Base-by-base conservation (phyloP, 2,888 invertebrate genomes). In the Troides aeacus region DNA sequence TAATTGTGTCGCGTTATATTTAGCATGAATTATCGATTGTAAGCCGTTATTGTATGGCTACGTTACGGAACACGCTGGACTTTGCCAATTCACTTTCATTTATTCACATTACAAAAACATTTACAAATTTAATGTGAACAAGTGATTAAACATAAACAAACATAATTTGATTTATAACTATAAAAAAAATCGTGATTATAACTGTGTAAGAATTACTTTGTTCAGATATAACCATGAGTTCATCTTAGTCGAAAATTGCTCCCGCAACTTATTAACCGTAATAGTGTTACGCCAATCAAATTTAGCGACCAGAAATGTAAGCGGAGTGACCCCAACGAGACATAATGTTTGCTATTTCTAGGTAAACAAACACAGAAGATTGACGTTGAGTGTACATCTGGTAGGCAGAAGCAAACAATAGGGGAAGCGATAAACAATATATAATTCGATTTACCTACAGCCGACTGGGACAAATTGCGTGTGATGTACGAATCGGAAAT, bases 21-120 rank as follows among this genome's bases (percentile, higher is more conserved):
- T 88, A 90, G 88, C 89, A 88, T 92, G 91, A 92, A 87, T 92
- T 92, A 92, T 92, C 91, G 90, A 87, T 89, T 87, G 86, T 89
- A 86, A 87, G 18, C 84, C 81, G 85, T 84, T 85, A 87, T 88
- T 89, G 80, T 84, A 73, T 53, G 24, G 1, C 6, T 42, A n/a
- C 23, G 59, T 30, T 50, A 46, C 24, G 30, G 50, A 65, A 59
- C 46, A 23, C 5, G n/a, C 7, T 42, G 64, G n/a, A 65, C 8
- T 21, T 24, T 63, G 17, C 2, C 24, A 57, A 63, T 59, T 57
- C 1, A 10, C 57, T 21, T 53, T 17, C 10, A 18, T n/a, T 53
- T 57, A 12, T 12, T 50, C 18, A 50, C 50, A 15, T 7, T 39
- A 10, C 7, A 39, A 8, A 6, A 46, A 12, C 2, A 46, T 17